Evolutionary conservation across 1,140 invertebrate species (phyloP), one percentile per base, ranked within the genome.

Genomic region (Araneus ventricosus): DNA sequence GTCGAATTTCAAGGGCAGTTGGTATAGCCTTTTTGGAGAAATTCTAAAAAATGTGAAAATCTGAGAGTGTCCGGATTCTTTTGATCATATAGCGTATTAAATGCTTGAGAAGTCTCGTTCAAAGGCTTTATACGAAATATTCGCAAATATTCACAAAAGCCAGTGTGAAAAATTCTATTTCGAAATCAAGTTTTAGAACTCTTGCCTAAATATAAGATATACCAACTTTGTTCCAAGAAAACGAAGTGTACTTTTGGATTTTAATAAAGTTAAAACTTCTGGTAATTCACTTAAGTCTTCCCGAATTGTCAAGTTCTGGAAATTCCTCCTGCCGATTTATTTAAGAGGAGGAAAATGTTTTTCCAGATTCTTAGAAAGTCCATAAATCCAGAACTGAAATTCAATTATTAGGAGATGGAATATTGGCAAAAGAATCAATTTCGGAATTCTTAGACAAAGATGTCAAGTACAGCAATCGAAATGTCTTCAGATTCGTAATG

Each of bases 391-490:
- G 30, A 75, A 37, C 67, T 75, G 63, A 75, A 75, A 75, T 34
- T 75, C 67, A 34, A 75, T 75, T 75, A 75, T 30, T 20, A 34
- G 27, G 1, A 30, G 20, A 34, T 30, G 17, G 30, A 37, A 75
- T 75, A 75, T 75, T 22, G 67, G 67, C 17, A 22, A 75, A 75
- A 75, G 67, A 34, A 75, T 75, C 67, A 75, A 34, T 34, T 75
- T 17, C 2, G 30, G 27, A 30, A 75, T 30, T 20, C 67, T 75
- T 37, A 27, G 67, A 37, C 67, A 20, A 4, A 34, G 27, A 75
- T 75, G 67, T 75, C 67, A 75, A 75, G 34, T 75, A 75, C 14
- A 37, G 17, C 14, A 75, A 34, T 37, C 67, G 17, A 14, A 37
- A 37, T 20, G 67, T 17, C 34, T 34, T 75, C 34, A 34, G 27